A percentile compares a stretch with the other conserved stretches of the same genome.
Conservation (phyloP, 2,888 invertebrate species). For the Resseliella maxima region DNA sequence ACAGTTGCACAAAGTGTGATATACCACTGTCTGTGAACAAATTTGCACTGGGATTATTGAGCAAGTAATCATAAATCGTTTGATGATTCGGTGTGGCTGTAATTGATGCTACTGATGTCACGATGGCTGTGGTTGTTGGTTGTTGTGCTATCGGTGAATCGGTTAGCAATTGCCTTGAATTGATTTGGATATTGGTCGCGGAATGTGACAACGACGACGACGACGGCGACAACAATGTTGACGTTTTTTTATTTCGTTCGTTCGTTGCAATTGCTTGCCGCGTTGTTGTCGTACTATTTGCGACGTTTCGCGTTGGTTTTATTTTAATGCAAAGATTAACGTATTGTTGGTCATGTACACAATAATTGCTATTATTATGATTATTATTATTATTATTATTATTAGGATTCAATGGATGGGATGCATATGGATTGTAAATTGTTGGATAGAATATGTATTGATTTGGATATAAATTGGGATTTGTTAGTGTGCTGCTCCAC, state of each 20-base stretch:
- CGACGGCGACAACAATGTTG: neutral
- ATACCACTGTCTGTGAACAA: constrained; percentile 22
- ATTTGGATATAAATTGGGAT: constrained; percentile 50
- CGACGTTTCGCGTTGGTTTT: neutral
- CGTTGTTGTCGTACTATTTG: neutral
- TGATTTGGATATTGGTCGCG: neutral
- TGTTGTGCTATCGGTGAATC: neutral
- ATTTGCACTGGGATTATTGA: neutral
- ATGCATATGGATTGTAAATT: neutral
- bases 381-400: neutral
- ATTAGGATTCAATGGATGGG: neutral
- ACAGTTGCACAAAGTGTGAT: constrained; percentile 38
- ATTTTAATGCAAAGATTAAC: constrained; percentile 8
- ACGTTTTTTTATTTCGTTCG: neutral
- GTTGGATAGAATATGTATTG: constrained; percentile 15
- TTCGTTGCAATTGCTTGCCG: neutral
- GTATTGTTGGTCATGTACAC: constrained; percentile 27
- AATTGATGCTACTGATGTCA: constrained; percentile 53
- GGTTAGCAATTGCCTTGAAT: constrained; percentile 19
- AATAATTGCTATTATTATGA: constrained; percentile 21
- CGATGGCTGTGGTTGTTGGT: neutral
- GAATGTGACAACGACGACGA: too few species aligned
- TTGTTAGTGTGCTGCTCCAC: neutral
- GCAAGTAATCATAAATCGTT: constrained; percentile 25
- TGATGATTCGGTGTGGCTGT: constrained; percentile 58